Evolutionary conservation across 2,888 invertebrate genomes (phyloP).

Genomic region (Parthenolecanium corni): DNA sequence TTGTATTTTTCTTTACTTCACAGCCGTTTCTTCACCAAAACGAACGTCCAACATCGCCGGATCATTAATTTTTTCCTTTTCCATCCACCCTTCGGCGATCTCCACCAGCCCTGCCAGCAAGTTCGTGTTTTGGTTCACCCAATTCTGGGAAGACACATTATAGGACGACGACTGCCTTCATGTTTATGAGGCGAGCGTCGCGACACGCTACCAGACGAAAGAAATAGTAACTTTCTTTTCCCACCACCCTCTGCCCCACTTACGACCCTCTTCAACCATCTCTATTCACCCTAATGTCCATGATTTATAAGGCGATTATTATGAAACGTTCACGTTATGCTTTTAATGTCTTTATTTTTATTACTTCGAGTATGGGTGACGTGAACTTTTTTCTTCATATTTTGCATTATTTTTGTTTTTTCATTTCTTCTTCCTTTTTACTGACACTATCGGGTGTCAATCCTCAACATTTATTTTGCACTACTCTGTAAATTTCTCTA

Average conservation of each 20-base stretch:
- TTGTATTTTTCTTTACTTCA: too few relatives aligned
- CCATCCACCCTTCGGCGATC: neutral
- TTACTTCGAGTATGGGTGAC: neutral
- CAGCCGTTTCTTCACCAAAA: too few relatives aligned
- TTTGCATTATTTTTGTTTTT: too few relatives aligned
- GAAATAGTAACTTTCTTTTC: slow-evolving; percentile 1
- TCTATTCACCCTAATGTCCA: neutral
- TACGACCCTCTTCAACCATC: too few relatives aligned
- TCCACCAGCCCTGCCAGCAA: neutral
- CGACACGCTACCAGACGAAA: slow-evolving; percentile 26
- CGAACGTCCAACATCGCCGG: slow-evolving; percentile 16
- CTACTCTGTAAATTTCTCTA: too few relatives aligned
- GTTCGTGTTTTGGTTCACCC: neutral
- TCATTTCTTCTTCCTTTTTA: too few relatives aligned
- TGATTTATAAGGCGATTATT: slow-evolving; percentile 25
- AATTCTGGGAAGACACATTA: slow-evolving; percentile 13
- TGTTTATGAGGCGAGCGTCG: slow-evolving; percentile 27
- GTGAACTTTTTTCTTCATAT: neutral
- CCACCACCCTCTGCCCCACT: too few relatives aligned
- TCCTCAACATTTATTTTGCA: too few relatives aligned
- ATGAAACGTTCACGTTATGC: slow-evolving; percentile 20
- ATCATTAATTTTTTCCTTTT: slow-evolving; percentile 26
- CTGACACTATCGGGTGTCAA: too few relatives aligned
- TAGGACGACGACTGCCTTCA: slow-evolving; percentile 21
- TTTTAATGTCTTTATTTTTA: slow-evolving; percentile 22